Conservation (phyloP, 1,140 invertebrate species). For the Choristoneura fumiferana region DNA sequence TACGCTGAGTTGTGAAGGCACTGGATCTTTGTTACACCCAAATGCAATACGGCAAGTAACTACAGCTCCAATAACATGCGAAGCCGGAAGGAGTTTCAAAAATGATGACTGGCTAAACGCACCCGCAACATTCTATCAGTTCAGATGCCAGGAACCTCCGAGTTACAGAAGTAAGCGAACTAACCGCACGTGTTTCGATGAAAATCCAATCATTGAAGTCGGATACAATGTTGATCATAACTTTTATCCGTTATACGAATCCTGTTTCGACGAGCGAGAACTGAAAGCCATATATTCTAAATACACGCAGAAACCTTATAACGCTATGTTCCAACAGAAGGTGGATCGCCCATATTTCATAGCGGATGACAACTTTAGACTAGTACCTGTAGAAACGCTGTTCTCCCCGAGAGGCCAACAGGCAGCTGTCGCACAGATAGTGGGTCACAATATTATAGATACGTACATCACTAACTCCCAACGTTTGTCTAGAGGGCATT, state of each 20-base stretch:
- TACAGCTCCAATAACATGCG: conserved; percentile 49
- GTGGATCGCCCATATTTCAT: conserved; percentile 58
- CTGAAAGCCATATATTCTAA: conserved; percentile 57
- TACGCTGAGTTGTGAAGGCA: conserved; percentile 51
- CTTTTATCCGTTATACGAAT: conserved; percentile 59
- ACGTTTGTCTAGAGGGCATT: conserved; percentile 81
- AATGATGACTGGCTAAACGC: conserved; percentile 52
- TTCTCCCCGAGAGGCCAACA: conserved; percentile 55
- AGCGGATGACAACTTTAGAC: conserved; percentile 41
- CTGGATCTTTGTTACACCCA: conserved; percentile 41
- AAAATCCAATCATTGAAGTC: conserved; percentile 52
- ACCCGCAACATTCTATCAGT: conserved; percentile 43
- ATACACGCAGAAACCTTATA: conserved; percentile 66
- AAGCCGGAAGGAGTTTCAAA: conserved; percentile 48
- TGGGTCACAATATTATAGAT: conserved; percentile 42
- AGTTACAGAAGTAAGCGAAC: conserved; percentile 46
- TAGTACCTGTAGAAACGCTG: conserved; percentile 44
- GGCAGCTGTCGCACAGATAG: conserved; percentile 43
- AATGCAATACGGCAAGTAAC: conserved; percentile 25
- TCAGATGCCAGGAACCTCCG: conserved; percentile 45
- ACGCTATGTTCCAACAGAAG: conserved; percentile 55
- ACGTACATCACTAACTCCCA: conserved; percentile 42
- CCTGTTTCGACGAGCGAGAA: conserved; percentile 52
- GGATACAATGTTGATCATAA: conserved; percentile 51
- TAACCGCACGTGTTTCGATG: conserved; percentile 53